Conservation (phyloP, 2,888 invertebrate species). For the Melanargia galathea region DNA sequence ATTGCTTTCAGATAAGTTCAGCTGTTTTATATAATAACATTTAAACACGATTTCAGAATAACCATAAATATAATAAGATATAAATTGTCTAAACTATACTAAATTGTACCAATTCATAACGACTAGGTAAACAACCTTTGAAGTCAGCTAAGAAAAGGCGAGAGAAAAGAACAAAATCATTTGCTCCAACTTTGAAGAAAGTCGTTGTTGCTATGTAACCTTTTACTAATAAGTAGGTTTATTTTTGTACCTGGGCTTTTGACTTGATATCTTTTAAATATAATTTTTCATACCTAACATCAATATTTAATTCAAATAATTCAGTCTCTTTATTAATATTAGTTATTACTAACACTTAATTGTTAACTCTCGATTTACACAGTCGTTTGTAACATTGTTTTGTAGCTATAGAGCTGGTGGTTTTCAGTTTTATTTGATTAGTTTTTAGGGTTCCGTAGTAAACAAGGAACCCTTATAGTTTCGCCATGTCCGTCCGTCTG, state of each 20-base stretch:
- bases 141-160: too few species aligned
- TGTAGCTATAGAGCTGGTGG: not conserved
- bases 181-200: too few species aligned
- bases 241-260: not conserved
- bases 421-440: not conserved
- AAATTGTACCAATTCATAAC: too few species aligned
- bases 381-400: slow-evolving; percentile 2
- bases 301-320: not conserved
- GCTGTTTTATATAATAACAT: not conserved
- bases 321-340: not conserved
- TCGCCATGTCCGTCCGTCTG: too few species aligned
- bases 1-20: not conserved
- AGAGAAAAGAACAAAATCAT: too few species aligned
- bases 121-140: too few species aligned
- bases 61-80: not conserved
- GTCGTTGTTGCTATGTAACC: not conserved
- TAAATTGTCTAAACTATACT: not conserved
- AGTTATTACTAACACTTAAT: not conserved
- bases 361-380: not conserved
- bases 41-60: not conserved
- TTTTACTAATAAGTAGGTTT: not conserved
- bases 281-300: not conserved
- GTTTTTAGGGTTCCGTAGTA: too few species aligned
- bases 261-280: not conserved
- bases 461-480: too few species aligned